Conservation (phyloP, 2,797 vertebrate species). For the Mus caroli region DNA sequence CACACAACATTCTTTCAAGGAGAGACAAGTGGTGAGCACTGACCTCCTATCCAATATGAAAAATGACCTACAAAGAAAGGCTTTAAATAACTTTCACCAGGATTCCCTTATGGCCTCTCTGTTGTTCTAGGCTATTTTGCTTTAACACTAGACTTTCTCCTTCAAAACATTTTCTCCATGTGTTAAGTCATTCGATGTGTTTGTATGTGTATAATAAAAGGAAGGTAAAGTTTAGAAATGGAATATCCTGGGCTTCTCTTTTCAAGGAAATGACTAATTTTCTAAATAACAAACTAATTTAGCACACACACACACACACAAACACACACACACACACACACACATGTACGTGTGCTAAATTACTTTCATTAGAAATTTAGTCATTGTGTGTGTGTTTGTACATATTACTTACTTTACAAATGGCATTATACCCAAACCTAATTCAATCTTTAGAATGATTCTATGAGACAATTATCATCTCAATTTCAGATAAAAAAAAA, state of each 20-base stretch:
- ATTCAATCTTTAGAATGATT: not conserved
- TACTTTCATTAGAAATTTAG: not conserved
- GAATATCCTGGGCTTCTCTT: not conserved
- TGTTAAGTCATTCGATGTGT: not conserved
- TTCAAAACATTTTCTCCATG: constrained; percentile 6
- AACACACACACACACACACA: not conserved
- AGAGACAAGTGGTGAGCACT: not conserved
- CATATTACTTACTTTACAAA: not conserved
- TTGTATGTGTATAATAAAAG: not conserved
- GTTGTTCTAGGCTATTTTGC: not conserved
- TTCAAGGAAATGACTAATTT: not conserved
- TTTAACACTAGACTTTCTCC: not conserved
- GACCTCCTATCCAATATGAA: not conserved
- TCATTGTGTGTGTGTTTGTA: not conserved
- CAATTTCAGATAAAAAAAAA: constrained; percentile 9
- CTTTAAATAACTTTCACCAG: not conserved
- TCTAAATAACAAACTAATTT: not conserved
- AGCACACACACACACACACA: not conserved
- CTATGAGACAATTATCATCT: not conserved
- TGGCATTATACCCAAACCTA: not conserved
- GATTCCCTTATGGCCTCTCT: not conserved
- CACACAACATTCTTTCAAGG: not conserved
- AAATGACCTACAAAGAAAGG: not conserved
- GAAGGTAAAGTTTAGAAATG: not conserved
- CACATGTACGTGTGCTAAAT: not conserved